Conservation (phyloP, 1,140 invertebrate species). For the Cyphomyrmex costatus region DNA sequence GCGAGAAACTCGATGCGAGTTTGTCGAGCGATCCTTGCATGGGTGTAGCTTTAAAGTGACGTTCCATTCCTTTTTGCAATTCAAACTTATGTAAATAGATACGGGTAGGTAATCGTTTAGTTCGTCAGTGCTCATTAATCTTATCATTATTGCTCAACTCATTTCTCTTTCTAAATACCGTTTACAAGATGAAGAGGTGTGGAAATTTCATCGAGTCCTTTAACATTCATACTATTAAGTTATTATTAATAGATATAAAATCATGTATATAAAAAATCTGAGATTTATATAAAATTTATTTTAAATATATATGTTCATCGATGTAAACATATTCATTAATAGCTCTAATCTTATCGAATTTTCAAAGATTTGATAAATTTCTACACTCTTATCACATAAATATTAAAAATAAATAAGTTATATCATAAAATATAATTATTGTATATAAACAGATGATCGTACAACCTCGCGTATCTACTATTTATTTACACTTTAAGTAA, state of each 20-base stretch:
- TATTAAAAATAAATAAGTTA: not conserved
- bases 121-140: not conserved
- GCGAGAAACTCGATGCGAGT: conserved; percentile 45
- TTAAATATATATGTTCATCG: too few species aligned
- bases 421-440: not conserved
- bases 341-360: too few species aligned
- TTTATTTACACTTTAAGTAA: not conserved
- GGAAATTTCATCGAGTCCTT: not conserved
- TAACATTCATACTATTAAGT: not conserved
- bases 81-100: conserved; percentile 40
- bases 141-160: conserved; percentile 4
- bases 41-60: conserved; percentile 10
- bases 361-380: too few species aligned
- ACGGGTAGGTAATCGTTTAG: conserved; percentile 14
- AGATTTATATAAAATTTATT: too few species aligned
- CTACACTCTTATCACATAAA: too few species aligned
- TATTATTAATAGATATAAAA: not conserved
- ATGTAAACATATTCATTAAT: too few species aligned
- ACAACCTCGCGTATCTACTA: not conserved
- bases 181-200: not conserved
- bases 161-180: not conserved
- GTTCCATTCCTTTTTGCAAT: conserved; percentile 28
- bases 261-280: too few species aligned
- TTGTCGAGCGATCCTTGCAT: conserved; percentile 35
- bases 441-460: not conserved